Evolutionary conservation across 2,113 vertebrate genomes (phyloP).

Genomic region (Aegotheles bennettii): DNA sequence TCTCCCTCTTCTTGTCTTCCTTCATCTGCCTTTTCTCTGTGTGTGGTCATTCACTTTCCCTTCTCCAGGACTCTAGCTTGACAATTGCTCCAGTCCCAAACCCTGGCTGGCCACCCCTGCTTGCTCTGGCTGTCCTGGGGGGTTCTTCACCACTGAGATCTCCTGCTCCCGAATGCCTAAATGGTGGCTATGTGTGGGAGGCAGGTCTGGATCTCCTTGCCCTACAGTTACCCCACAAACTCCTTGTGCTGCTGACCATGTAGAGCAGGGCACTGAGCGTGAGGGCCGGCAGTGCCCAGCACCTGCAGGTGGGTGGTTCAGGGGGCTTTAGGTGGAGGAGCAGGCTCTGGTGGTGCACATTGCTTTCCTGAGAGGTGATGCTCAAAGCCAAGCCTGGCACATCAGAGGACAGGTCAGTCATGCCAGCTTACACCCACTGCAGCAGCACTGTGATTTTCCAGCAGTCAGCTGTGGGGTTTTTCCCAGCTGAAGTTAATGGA

Average conservation of each 20-base stretch:
- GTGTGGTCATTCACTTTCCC: background rate
- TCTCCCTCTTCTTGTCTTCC: background rate
- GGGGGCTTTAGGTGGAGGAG: background rate
- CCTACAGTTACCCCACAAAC: background rate
- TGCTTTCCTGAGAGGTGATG: accelerated
- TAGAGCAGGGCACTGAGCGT: background rate
- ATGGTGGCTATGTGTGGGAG: background rate
- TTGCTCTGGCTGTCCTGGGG: accelerated
- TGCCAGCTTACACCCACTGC: background rate
- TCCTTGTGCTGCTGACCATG: background rate
- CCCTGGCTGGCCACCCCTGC: background rate
- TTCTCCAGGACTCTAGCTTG: background rate
- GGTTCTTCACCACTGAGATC: background rate
- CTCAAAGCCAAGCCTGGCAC: background rate
- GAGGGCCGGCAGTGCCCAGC: background rate
- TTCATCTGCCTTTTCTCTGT: background rate
- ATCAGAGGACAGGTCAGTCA: background rate
- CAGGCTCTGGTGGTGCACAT: background rate
- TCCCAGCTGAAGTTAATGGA: background rate
- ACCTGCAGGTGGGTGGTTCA: background rate
- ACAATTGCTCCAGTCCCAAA: background rate
- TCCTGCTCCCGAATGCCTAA: background rate
- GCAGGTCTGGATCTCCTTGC: background rate
- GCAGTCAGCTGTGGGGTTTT: background rate
- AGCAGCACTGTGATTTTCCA: background rate